phyloP scores from a whole-genome alignment of 2,888 invertebrate species.

The Phragmatobia fuliginosa region DNA sequence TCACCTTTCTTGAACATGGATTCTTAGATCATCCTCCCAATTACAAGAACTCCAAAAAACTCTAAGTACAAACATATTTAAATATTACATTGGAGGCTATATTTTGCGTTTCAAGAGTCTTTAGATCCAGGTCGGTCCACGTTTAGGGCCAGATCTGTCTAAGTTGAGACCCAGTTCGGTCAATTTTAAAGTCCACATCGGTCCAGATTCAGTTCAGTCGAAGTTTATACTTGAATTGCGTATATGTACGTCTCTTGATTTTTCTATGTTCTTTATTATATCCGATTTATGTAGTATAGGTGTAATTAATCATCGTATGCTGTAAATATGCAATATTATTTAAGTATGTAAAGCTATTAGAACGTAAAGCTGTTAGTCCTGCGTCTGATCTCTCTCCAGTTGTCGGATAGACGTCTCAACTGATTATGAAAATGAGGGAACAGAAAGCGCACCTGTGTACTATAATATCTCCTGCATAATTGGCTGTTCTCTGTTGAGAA shows the following conservation, averaged over 20 bases:
- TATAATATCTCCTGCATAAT: too few relatives aligned
- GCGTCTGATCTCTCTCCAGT: too few relatives aligned
- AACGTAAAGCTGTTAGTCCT: too few relatives aligned
- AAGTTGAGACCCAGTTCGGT: background rate
- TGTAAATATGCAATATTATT: too few relatives aligned
- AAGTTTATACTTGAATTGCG: too few relatives aligned
- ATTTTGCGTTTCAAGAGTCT: background rate
- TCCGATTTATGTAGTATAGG: background rate
- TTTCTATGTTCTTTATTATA: background rate
- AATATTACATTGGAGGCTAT: background rate
- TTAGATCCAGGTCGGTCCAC: too few relatives aligned
- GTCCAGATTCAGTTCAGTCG: background rate
- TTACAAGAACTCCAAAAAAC: background rate
- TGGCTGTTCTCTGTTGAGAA: too few relatives aligned
- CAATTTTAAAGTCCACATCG: background rate
- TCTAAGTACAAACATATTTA: background rate
- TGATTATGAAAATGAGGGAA: too few relatives aligned
- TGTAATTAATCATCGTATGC: too few relatives aligned
- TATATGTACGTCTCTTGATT: background rate
- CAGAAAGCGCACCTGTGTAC: too few relatives aligned
- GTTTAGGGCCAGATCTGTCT: background rate
- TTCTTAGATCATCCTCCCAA: background rate
- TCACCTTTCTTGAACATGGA: background rate
- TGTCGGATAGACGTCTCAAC: too few relatives aligned
- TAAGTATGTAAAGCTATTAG: too few relatives aligned